Evolutionary conservation across 2,797 vertebrate genomes (phyloP).

Genomic region (Melanotaenia maccullochi): DNA sequence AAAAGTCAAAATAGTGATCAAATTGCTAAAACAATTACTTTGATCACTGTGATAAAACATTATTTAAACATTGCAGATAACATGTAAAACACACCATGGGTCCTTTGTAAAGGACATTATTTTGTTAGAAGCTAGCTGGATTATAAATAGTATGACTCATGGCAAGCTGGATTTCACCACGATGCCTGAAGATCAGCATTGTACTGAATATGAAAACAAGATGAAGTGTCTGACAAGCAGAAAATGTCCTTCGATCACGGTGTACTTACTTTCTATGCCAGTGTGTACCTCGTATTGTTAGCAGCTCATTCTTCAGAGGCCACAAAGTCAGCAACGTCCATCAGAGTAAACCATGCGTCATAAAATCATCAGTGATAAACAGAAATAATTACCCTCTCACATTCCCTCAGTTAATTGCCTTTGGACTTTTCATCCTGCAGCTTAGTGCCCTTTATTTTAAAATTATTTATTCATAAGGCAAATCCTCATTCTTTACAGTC

Average conservation of each 20-base stretch:
- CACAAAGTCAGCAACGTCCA: conserved; percentile 38
- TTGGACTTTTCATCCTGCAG: conserved; percentile 45
- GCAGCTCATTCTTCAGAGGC: conserved; percentile 36
- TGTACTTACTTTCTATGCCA: conserved; percentile 3
- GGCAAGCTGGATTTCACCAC: neutral
- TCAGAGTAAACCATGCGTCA: conserved; percentile 54
- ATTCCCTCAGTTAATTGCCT: conserved; percentile 65
- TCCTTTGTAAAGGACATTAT: too few relatives aligned
- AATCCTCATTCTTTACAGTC: conserved; percentile 49
- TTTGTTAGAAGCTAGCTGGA: too few relatives aligned
- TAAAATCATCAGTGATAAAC: conserved; percentile 67
- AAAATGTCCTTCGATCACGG: neutral
- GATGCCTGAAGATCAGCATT: neutral
- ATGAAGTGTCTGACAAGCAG: neutral
- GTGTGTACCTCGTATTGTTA: conserved; percentile 18
- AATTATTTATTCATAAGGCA: conserved; percentile 63
- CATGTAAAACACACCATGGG: too few relatives aligned
- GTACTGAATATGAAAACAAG: neutral
- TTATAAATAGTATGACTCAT: too few relatives aligned
- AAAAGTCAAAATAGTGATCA: too few relatives aligned
- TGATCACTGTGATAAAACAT: too few relatives aligned
- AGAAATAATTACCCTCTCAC: conserved; percentile 65
- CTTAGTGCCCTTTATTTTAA: conserved; percentile 45
- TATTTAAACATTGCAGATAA: too few relatives aligned
- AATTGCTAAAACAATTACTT: too few relatives aligned